Evolutionary conservation across 2,113 vertebrate species (phyloP).

Genomic region (Clupea harengus): DNA sequence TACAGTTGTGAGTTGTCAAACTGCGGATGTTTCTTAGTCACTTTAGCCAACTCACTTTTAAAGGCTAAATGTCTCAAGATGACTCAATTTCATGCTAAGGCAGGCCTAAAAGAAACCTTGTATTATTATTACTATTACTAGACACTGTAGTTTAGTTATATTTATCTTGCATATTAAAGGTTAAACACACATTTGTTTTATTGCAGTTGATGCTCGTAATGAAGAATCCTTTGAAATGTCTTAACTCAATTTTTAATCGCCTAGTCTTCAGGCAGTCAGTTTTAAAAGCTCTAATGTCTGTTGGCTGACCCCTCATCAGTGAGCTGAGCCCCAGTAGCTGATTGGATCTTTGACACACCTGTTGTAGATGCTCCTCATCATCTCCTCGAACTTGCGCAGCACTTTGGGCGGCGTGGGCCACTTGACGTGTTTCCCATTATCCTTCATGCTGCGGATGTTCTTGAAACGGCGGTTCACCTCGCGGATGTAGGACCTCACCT

Average conservation of each 20-base stretch:
- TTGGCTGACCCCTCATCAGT: background rate
- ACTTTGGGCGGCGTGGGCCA: slow-evolving; percentile 92
- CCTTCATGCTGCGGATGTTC: slow-evolving; percentile 76
- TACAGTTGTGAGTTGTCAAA: background rate
- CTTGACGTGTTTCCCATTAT: slow-evolving; percentile 79
- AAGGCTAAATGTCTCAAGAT: background rate
- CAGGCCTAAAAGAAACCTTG: background rate
- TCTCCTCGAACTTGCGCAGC: slow-evolving; percentile 83
- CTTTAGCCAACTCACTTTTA: background rate
- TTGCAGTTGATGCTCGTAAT: no score
- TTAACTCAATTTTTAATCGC: background rate
- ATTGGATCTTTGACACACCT: slow-evolving; percentile 68
- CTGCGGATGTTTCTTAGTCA: background rate
- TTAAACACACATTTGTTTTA: no score
- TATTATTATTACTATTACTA: no score
- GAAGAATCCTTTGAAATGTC: background rate
- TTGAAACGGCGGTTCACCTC: slow-evolving; percentile 84
- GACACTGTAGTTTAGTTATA: no score
- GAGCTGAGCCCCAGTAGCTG: background rate
- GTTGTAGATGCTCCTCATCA: slow-evolving; percentile 79
- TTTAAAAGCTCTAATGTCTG: background rate
- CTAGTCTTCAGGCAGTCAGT: background rate
- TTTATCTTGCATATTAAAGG: no score
- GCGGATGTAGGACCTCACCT: slow-evolving; percentile 85
- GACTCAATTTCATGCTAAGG: background rate